Evolutionary conservation across 2,888 invertebrate species (phyloP), one percentile per base, ranked within the genome.

Genomic region (Melanostoma scalare): DNA sequence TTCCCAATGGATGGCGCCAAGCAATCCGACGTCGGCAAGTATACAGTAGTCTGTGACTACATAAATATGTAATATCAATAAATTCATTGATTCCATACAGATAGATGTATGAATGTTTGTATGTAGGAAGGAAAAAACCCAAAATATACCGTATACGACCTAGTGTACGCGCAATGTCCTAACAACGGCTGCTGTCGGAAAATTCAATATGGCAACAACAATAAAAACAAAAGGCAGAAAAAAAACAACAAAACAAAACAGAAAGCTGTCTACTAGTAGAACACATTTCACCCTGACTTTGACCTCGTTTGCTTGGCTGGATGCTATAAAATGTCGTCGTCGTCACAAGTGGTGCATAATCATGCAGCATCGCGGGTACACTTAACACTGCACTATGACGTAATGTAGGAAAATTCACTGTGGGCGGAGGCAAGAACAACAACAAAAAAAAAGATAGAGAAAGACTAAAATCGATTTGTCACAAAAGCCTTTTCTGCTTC

Each of bases 281-380:
- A 46, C 56, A 71, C 71, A 69, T 71, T 84, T 75, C 71, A 79
- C 79, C 84, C 69, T 84, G 84, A 84, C 84, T 79, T 84, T 84
- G 84, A 84, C 84, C 79, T 79, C 84, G 74, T 79, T 84, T 60
- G 74, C 71, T 56, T 69, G 74, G 60, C 56, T 63, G 79, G 69
- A 74, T 71, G 71, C 44, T 78, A 58, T 68, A 60, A 48, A 58
- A 55, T 33, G 56, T 65, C 56, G 60, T 35, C 36, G 63, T 68
- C 60, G 63, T 68, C 78, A 63, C 69, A 69, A 74, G 79, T 79
- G 74, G 55, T 71, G 79, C 79, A 79, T 79, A 71, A 75, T 75
- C 69, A 78, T 79, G 30, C 84, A 79, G 84, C 84, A 84, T 74
- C 79, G 74, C 79, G 60, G 65, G 52, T 46, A 60, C 65, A 63